A percentile compares a stretch with the other conserved stretches of the same genome.
phyloP scores from a whole-genome alignment of 2,113 vertebrate genomes.

The Megaceryle torquata region DNA sequence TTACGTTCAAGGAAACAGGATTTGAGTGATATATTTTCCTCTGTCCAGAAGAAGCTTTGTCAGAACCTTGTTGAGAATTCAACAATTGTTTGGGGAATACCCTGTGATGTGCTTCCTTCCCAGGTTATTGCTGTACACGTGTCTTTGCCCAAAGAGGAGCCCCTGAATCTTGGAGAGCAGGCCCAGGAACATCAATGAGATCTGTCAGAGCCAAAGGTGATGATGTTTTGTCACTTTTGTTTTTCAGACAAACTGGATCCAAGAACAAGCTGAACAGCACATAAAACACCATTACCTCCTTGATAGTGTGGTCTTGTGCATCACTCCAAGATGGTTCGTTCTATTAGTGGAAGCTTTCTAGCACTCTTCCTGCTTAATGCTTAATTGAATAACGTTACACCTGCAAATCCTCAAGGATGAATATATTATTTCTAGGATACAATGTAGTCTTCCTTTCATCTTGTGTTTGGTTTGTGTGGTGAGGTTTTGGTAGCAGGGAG shows the following conservation, averaged over 20 bases:
- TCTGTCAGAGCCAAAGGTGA: not conserved
- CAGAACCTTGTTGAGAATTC: not conserved
- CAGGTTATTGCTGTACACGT: accelerated
- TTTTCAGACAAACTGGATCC: not conserved
- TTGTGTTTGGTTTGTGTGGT: not conserved
- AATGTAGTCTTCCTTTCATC: not conserved
- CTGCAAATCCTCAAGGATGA: not conserved
- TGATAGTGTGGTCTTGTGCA: not conserved
- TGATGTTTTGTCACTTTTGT: not conserved
- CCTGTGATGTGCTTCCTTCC: not conserved
- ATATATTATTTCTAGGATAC: not conserved
- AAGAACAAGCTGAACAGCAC: not conserved
- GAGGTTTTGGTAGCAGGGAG: too few species aligned
- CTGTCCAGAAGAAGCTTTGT: not conserved
- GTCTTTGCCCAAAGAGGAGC: not conserved
- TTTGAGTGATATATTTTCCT: not conserved
- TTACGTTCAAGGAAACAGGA: not conserved
- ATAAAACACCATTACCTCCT: not conserved
- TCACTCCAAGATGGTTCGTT: not conserved
- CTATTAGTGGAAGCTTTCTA: not conserved
- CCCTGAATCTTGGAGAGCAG: not conserved
- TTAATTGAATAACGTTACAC: not conserved
- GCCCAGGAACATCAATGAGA: not conserved
- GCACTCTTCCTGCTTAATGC: not conserved
- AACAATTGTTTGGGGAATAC: not conserved